Base-by-base conservation (phyloP, 2,113 vertebrate species). In the Coturnix japonica region DNA sequence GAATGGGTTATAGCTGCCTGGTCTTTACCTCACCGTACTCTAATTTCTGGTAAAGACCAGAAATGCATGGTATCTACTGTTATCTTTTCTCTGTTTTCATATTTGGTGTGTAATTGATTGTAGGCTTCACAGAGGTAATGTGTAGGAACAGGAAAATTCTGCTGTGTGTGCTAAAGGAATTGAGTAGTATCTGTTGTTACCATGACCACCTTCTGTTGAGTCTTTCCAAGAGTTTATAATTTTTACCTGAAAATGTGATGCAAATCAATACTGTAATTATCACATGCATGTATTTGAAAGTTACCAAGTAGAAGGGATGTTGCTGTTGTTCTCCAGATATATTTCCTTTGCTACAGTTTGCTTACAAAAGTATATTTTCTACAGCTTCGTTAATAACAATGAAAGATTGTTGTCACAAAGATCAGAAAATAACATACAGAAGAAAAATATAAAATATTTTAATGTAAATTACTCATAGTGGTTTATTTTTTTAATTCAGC, bases 221-320 rank as follows among this genome's bases (percentile, higher is more conserved):
- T 73, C 28, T 28, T 85, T 82, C 71, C 14, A 21, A 25, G 51
- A 69, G 18, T 64, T 81, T 15, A 28, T 79, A 1, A 11, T 49
- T 81, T 78, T 85, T 80, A 77, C 72, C 47, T 86, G 44, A 75
- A 93, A 94, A 91, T 79, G n/a, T 76, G 94, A 65, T 77, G 47
- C 18, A 86, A 30, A 77, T 91, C 17, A 4, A n/a, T 94, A 60
- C 65, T 81, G 59, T 76, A 89, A 47, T 91, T 92, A 64, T 56
- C 66, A 22, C 39, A 78, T 89, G 41, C 37, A 69, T 54, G 11
- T 81, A 61, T 90, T 90, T 75, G 73, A 83, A 64, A 69, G 44
- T 70, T 54, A 64, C n/a, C 46, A 72, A 59, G 31, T 77, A 56
- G 54, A 80, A 90, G 28, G 9, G 28, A 28, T 15, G 60, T 6